These are phyloP conservation scores for Nebria brevicollis DNA, from an alignment of 2,888 invertebrate genomes.

Conservation along the genomic window DNA sequence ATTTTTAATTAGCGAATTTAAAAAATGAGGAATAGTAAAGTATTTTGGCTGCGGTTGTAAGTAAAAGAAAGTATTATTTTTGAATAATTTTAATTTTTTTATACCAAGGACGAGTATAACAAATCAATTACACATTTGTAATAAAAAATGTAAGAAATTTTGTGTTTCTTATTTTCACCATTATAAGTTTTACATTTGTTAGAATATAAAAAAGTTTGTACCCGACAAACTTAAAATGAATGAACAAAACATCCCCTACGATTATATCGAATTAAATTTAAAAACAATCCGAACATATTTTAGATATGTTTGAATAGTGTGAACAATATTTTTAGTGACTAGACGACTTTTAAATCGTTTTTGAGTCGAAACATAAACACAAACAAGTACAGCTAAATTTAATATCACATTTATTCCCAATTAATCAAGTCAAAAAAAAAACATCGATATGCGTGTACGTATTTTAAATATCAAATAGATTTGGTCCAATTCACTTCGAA, in stretches of 20 bases:
- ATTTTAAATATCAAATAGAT: background rate
- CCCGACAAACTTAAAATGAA: constrained; percentile 51
- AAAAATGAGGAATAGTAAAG: background rate
- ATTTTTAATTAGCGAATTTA: background rate
- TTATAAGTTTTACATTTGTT: constrained; percentile 7
- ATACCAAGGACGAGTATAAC: constrained; percentile 37
- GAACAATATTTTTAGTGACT: background rate
- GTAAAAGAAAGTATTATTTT: constrained; percentile 37
- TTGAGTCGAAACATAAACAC: background rate
- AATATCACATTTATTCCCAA: constrained; percentile 12
- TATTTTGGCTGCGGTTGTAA: background rate
- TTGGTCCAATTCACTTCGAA: background rate
- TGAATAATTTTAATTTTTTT: constrained; percentile 39
- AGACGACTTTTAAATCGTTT: background rate
- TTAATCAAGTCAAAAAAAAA: background rate
- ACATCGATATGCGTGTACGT: background rate
- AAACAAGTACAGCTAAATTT: constrained; percentile 11
- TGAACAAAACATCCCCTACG: constrained; percentile 31
- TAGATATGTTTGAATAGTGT: too few relatives aligned
- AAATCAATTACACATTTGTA: constrained; percentile 41
- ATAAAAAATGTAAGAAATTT: constrained; percentile 44
- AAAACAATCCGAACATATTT: background rate
- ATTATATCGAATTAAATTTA: background rate
- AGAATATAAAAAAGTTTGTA: constrained; percentile 51
- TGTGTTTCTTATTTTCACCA: constrained; percentile 34